Conservation (phyloP, 2,797 vertebrate species). For the Psittacula derbiana region DNA sequence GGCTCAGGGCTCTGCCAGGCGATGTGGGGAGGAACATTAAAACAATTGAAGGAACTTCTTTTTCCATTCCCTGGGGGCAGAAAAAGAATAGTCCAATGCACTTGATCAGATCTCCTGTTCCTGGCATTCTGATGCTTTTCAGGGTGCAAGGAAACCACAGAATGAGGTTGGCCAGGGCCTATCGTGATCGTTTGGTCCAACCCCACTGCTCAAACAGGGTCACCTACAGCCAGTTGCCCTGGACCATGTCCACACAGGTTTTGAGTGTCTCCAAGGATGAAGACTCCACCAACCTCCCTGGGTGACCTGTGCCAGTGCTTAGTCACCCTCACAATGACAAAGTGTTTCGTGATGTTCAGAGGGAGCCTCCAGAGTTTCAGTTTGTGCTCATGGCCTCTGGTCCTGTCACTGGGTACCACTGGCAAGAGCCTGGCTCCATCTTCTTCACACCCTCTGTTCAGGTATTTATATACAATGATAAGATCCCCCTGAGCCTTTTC, state of each 20-base stretch:
- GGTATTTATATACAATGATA: neutral
- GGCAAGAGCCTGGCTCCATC: neutral
- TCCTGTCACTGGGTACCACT: neutral
- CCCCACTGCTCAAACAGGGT: neutral
- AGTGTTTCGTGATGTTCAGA: neutral
- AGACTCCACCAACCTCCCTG: neutral
- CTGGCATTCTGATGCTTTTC: neutral
- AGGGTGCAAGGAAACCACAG: neutral
- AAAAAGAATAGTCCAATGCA: neutral
- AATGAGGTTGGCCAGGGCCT: neutral
- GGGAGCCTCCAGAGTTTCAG: neutral
- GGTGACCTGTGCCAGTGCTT: neutral
- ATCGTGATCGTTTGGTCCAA: neutral
- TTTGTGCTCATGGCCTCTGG: neutral
- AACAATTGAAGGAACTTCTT: conserved; percentile 21
- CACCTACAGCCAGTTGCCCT: neutral
- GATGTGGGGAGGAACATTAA: neutral
- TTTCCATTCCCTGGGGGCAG: neutral
- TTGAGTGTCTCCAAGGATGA: neutral
- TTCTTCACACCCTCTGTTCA: neutral
- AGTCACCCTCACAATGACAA: neutral
- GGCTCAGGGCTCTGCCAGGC: neutral
- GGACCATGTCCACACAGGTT: fast-evolving
- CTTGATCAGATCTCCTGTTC: neutral
- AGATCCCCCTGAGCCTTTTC: neutral